Evolutionary conservation across 2,797 vertebrate species (phyloP).

Genomic region (Acanthurus lineatus): DNA sequence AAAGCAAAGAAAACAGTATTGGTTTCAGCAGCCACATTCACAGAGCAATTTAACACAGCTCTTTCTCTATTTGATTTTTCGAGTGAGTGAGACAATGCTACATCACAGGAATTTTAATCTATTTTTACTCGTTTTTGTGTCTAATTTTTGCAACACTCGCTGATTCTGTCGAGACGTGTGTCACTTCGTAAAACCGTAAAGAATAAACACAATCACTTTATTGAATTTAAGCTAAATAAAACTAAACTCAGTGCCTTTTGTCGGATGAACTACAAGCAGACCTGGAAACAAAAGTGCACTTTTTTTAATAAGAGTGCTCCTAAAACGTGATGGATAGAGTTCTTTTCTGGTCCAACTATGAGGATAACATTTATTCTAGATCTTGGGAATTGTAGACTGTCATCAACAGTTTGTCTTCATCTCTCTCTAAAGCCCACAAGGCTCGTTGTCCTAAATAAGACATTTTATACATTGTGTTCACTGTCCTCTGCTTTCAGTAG

Average conservation of each 20-base stretch:
- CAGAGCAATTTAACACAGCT: constrained; percentile 78
- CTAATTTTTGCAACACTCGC: constrained; percentile 43
- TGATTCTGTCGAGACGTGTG: constrained; percentile 45
- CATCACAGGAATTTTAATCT: constrained; percentile 73
- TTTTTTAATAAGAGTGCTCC: constrained; percentile 36
- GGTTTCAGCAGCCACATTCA: constrained; percentile 80
- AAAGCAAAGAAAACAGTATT: constrained; percentile 86
- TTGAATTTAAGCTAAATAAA: constrained; percentile 28
- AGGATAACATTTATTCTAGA: constrained; percentile 72
- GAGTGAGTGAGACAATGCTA: constrained; percentile 73
- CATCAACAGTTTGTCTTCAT: constrained; percentile 76
- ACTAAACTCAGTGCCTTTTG: constrained; percentile 39
- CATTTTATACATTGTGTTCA: constrained; percentile 57
- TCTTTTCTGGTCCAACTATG: constrained; percentile 56
- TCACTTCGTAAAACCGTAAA: constrained; percentile 50
- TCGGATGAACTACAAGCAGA: constrained; percentile 35
- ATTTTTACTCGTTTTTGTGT: constrained; percentile 46
- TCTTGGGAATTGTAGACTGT: constrained; percentile 74
- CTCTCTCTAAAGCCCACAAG: constrained; percentile 72
- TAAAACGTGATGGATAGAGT: constrained; percentile 68
- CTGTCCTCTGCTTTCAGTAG: constrained; percentile 63
- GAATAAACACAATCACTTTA: constrained; percentile 25
- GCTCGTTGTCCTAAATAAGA: constrained; percentile 80
- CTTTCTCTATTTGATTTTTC: constrained; percentile 63
- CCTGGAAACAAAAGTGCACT: constrained; percentile 37